A percentile compares a stretch with the other conserved stretches of the same genome.
These are phyloP conservation scores for Kradibia gibbosae DNA, from an alignment of 1,140 invertebrate species.

Conservation along the genomic window DNA sequence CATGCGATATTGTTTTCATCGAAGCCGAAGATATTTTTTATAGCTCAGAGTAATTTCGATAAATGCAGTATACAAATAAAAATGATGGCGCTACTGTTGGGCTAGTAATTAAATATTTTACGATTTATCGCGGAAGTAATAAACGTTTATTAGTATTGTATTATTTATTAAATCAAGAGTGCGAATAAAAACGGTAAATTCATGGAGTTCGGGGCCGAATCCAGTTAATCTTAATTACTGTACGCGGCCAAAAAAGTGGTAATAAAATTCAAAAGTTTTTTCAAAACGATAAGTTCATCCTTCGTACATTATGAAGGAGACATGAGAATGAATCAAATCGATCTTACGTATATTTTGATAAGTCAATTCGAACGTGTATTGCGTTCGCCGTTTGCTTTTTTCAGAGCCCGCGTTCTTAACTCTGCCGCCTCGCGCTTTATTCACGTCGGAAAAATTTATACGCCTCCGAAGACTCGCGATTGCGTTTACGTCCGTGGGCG, in stretches of 20 bases:
- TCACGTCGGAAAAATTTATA: slow-evolving; percentile 33
- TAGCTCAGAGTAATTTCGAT: not conserved
- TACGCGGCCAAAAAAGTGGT: not conserved
- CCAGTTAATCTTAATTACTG: slow-evolving; percentile 37
- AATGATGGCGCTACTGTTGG: slow-evolving; percentile 28
- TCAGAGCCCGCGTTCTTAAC: not conserved
- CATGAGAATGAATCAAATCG: not conserved
- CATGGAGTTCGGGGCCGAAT: not conserved
- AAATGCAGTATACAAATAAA: slow-evolving; percentile 19
- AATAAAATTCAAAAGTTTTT: slow-evolving; percentile 5
- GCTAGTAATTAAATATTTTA: slow-evolving; percentile 16
- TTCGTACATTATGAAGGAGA: not conserved
- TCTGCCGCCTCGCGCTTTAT: slow-evolving; percentile 17
- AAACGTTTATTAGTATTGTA: slow-evolving; percentile 32
- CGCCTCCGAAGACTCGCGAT: not conserved
- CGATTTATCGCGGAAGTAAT: slow-evolving; percentile 13
- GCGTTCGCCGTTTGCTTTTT: not conserved
- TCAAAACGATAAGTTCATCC: not conserved
- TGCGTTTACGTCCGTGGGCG: not conserved
- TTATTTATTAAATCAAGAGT: slow-evolving; percentile 33
- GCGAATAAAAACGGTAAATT: slow-evolving; percentile 15
- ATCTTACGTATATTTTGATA: slow-evolving; percentile 7
- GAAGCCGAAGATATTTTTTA: not conserved
- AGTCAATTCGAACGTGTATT: not conserved
- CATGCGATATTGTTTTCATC: not conserved